Evolutionary conservation across 1,140 invertebrate species (phyloP).

Genomic region (Heliothis virescens): DNA sequence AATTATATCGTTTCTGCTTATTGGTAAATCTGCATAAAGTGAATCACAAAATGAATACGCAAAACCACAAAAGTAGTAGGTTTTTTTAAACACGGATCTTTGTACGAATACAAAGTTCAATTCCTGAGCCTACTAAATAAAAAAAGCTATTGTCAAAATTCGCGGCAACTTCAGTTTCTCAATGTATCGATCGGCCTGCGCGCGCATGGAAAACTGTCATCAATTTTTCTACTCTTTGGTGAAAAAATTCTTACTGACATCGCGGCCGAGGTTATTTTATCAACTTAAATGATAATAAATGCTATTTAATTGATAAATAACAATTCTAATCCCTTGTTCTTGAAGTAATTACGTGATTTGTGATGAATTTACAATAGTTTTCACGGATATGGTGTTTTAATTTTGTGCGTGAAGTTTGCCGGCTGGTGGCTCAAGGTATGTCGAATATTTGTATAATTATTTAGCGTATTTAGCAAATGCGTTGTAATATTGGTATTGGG

Average conservation of each 20-base stretch:
- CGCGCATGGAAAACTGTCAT: constrained; percentile 68
- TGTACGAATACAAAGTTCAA: neutral
- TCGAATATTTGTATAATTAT: constrained; percentile 8
- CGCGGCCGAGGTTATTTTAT: constrained; percentile 58
- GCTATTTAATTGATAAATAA: constrained; percentile 16
- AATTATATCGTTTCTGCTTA: too few species aligned
- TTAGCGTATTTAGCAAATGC: neutral
- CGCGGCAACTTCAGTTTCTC: constrained; percentile 5
- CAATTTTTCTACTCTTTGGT: constrained; percentile 51
- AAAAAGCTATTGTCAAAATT: constrained; percentile 13
- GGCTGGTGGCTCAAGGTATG: constrained; percentile 15
- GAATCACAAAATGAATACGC: too few species aligned
- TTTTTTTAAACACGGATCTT: too few species aligned
- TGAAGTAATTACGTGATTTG: constrained; percentile 17
- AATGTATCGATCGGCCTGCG: constrained; percentile 68
- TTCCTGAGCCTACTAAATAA: neutral
- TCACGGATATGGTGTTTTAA: constrained; percentile 22
- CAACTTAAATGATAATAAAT: constrained; percentile 49
- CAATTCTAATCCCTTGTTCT: neutral
- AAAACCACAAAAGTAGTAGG: too few species aligned
- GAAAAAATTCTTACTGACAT: constrained; percentile 63
- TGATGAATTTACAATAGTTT: constrained; percentile 23
- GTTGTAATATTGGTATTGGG: neutral
- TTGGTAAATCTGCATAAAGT: too few species aligned
- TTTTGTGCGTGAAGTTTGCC: constrained; percentile 12